Percentiles rank a stretch among this genome's conserved stretches.
Evolutionary conservation across 2,888 invertebrate species (phyloP).

Genomic region (Neoaliturus tenellus): DNA sequence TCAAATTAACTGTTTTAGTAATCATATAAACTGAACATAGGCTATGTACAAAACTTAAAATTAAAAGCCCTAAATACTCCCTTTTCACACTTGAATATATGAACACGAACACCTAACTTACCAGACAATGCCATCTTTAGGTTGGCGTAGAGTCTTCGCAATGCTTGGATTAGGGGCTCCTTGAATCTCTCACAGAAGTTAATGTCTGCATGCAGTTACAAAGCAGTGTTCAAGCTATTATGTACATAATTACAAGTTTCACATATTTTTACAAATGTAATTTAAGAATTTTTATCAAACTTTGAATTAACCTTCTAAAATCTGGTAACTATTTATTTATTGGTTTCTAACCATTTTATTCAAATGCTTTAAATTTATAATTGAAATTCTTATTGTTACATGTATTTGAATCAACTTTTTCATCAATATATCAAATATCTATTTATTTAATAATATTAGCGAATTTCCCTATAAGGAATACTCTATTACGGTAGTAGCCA

Average conservation of each 20-base stretch:
- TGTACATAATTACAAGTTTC: conserved; percentile 6
- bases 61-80: too few species aligned
- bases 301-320: too few species aligned
- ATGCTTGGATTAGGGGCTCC: conserved; percentile 48
- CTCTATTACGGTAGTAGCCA: too few species aligned
- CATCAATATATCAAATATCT: too few species aligned
- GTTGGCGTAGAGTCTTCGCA: conserved; percentile 75
- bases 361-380: neutral
- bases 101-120: conserved; percentile 73
- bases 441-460: too few species aligned
- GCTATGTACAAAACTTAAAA: too few species aligned
- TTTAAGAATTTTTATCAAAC: too few species aligned
- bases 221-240: conserved; percentile 45
- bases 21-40: too few species aligned
- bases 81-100: neutral
- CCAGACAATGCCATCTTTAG: conserved; percentile 81
- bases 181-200: conserved; percentile 56
- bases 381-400: too few species aligned
- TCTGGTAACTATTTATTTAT: neutral
- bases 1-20: too few species aligned
- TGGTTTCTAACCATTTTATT: neutral
- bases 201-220: conserved; percentile 60
- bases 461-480: too few species aligned
- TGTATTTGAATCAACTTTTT: too few species aligned
- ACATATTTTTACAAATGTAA: neutral